Evolutionary conservation across 2,797 vertebrate genomes (phyloP).

Genomic region (Holocentrus rufus): DNA sequence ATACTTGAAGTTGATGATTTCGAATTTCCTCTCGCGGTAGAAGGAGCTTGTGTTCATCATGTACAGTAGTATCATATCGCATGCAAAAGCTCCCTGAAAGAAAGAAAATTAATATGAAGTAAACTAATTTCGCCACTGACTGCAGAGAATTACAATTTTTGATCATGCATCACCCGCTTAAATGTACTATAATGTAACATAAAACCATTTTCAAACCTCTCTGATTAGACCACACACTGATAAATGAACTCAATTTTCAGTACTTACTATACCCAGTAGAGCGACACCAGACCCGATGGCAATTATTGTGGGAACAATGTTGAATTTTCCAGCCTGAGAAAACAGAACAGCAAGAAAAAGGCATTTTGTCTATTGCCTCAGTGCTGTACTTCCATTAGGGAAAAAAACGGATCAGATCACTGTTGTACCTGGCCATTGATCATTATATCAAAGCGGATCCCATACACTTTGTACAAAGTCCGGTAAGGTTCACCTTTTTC

Average conservation of each 20-base stretch:
- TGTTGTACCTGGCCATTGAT: conserved; percentile 90
- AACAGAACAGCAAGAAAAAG: conserved; percentile 3
- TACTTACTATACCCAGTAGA: conserved; percentile 92
- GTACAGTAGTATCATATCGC: conserved; percentile 94
- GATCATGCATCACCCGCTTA: conserved; percentile 19
- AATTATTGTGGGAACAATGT: conserved; percentile 92
- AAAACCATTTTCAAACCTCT: background rate
- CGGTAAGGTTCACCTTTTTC: conserved; percentile 83
- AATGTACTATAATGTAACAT: background rate
- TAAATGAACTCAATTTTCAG: conserved; percentile 13
- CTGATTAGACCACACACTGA: background rate
- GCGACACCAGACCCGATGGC: conserved; percentile 93
- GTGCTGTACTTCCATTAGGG: background rate
- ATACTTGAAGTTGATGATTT: conserved; percentile 93
- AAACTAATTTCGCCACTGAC: background rate
- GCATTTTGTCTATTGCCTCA: background rate
- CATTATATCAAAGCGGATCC: conserved; percentile 96
- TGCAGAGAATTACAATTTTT: conserved; percentile 3
- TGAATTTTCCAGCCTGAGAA: conserved; percentile 95
- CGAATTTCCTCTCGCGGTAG: conserved; percentile 94
- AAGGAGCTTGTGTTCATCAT: conserved; percentile 93
- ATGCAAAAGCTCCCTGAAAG: conserved; percentile 91
- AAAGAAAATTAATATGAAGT: conserved; percentile 17
- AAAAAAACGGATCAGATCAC: conserved; percentile 7
- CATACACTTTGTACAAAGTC: conserved; percentile 91